These are phyloP conservation scores for Platyura marginata DNA, from an alignment of 1,140 invertebrate genomes.

Conservation along the genomic window DNA sequence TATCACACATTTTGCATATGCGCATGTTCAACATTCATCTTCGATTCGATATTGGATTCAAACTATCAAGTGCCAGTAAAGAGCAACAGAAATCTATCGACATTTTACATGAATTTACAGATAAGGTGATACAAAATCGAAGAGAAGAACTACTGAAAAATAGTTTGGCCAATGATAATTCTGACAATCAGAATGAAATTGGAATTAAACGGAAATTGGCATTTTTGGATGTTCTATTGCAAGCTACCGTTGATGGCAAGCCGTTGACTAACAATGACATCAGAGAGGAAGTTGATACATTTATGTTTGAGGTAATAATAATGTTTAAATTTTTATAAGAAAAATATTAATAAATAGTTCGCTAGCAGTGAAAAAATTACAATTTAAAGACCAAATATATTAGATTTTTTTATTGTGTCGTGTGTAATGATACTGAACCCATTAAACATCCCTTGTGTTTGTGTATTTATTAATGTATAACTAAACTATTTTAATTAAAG, in stretches of 20 bases:
- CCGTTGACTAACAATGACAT: conserved; percentile 43
- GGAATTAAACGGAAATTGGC: conserved; percentile 40
- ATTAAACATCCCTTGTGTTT: too few relatives aligned
- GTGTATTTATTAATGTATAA: too few relatives aligned
- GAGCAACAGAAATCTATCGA: too few relatives aligned
- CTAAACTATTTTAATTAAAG: too few relatives aligned
- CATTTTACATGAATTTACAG: conserved; percentile 47
- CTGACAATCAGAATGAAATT: too few relatives aligned
- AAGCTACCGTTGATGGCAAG: conserved; percentile 33
- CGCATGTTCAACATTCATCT: conserved; percentile 12
- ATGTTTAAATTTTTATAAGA: too few relatives aligned
- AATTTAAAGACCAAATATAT: neutral
- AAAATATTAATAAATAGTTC: too few relatives aligned
- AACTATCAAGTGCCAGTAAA: neutral
- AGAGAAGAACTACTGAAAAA: conserved; percentile 9
- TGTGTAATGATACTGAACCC: too few relatives aligned
- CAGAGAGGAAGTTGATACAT: conserved; percentile 52
- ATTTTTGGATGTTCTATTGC: conserved; percentile 57
- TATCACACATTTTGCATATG: neutral
- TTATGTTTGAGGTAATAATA: conserved; percentile 61
- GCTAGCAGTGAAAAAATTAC: too few relatives aligned
- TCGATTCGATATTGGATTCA: conserved; percentile 33
- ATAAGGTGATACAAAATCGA: conserved; percentile 30
- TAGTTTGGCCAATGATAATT: too few relatives aligned
- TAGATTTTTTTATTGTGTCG: too few relatives aligned